Conservation (phyloP, 35 echinoderm and acorn worm genomes). For the Apostichopus japonicus region DNA sequence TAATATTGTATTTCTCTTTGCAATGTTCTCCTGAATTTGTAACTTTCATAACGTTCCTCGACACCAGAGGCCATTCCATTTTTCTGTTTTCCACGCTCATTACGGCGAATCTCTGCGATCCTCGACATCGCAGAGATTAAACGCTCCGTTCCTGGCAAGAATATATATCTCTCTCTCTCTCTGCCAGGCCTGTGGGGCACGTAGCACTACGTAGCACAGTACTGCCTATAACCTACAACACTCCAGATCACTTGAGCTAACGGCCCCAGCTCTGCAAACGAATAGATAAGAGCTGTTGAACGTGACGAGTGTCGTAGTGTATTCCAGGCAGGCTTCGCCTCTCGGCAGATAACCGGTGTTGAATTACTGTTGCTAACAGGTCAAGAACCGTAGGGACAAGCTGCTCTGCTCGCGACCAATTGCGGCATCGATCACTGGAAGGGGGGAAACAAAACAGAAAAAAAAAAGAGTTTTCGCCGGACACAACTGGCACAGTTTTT, state of each 20-base stretch:
- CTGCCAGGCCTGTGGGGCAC: constrained; percentile 39
- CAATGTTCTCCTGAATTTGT: neutral
- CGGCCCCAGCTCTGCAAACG: constrained; percentile 48
- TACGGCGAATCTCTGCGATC: constrained; percentile 16
- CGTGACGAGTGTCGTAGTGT: constrained; percentile 37
- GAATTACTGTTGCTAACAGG: constrained; percentile 54
- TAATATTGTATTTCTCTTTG: neutral
- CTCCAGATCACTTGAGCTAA: constrained; percentile 52
- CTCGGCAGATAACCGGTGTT: constrained; percentile 47
- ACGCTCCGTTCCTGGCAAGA: neutral
- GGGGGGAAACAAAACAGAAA: neutral
- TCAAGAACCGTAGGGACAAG: constrained; percentile 53
- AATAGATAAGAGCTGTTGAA: constrained; percentile 30
- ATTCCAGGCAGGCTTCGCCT: constrained; percentile 47
- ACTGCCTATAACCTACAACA: constrained; percentile 14
- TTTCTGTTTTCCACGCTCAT: constrained; percentile 22
- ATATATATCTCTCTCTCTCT: neutral
- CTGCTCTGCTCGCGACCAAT: constrained; percentile 33
- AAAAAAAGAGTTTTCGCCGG: neutral
- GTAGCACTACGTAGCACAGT: constrained; percentile 6
- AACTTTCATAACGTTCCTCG: constrained; percentile 20
- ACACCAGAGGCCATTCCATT: constrained; percentile 47
- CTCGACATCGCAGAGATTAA: constrained; percentile 23
- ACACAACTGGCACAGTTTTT: constrained; percentile 42
- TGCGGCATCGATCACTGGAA: constrained; percentile 36